These are phyloP conservation scores for Anabacerthia variegaticeps DNA, from an alignment of 2,797 vertebrate genomes.

Conservation along the genomic window DNA sequence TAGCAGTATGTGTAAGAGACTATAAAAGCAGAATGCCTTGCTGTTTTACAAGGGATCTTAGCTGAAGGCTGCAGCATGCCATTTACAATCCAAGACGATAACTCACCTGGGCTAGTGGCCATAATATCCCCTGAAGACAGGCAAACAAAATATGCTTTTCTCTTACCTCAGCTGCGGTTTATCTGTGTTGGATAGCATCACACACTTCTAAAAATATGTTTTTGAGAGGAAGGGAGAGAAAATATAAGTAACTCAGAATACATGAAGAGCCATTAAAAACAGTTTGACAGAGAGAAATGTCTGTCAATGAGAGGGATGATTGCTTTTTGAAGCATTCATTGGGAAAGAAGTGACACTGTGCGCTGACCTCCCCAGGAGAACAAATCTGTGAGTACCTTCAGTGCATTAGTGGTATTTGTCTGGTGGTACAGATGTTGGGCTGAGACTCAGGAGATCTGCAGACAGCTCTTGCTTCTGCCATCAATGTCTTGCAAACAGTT, in stretches of 20 bases:
- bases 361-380: neutral
- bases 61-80: neutral
- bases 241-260: neutral
- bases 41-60: neutral
- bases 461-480: neutral
- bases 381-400: neutral
- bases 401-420: accelerated
- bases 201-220: neutral
- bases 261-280: neutral
- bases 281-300: neutral
- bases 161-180: neutral
- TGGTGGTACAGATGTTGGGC: neutral
- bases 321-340: conserved; percentile 2
- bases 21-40: neutral
- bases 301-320: neutral
- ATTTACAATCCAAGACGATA: neutral
- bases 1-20: neutral
- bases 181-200: neutral
- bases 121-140: neutral
- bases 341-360: neutral
- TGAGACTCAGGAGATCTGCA: neutral
- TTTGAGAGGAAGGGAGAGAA: neutral
- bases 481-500: neutral
- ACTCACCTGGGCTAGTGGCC: neutral
- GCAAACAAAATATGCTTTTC: neutral